Conservation (phyloP, 2,888 invertebrate species). For the Cheilosia variabilis region DNA sequence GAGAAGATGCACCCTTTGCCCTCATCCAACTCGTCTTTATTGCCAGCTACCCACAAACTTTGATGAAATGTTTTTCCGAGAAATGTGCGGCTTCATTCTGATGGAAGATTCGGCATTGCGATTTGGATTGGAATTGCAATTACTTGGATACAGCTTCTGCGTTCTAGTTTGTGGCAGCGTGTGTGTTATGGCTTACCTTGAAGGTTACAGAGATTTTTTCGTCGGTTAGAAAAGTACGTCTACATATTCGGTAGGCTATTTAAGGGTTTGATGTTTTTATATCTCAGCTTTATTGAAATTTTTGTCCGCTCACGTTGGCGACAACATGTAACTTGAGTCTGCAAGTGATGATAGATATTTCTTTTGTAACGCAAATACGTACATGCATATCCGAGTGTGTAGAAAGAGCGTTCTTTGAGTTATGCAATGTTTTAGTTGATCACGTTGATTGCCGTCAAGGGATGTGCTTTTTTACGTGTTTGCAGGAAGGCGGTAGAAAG, state of each 20-base stretch:
- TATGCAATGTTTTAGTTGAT: too few species aligned
- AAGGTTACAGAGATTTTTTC: constrained; percentile 12
- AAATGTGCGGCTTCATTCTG: not conserved
- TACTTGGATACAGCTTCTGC: constrained; percentile 24
- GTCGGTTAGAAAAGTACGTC: not conserved
- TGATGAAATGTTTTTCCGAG: not conserved
- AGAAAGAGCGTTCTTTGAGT: too few species aligned
- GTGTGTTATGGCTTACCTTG: constrained; percentile 20
- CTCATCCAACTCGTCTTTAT: constrained; percentile 1
- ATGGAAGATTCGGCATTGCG: not conserved
- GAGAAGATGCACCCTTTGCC: constrained; percentile 15
- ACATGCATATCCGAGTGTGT: too few species aligned
- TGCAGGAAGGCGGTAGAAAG: too few species aligned
- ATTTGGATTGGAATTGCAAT: constrained; percentile 2
- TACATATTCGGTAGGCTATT: not conserved
- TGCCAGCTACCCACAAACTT: constrained; percentile 4
- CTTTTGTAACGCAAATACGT: too few species aligned
- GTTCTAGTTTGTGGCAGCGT: not conserved
- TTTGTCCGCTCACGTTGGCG: too few species aligned
- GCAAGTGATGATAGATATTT: too few species aligned
- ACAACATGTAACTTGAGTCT: too few species aligned
- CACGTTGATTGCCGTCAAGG: too few species aligned
- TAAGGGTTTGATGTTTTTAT: too few species aligned
- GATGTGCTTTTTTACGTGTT: too few species aligned
- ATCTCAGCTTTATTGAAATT: too few species aligned